Percentiles rank a stretch among this genome's conserved stretches.
These are phyloP conservation scores for Brevipalpus yothersi DNA, from an alignment of 1,140 invertebrate genomes.

Conservation along the genomic window DNA sequence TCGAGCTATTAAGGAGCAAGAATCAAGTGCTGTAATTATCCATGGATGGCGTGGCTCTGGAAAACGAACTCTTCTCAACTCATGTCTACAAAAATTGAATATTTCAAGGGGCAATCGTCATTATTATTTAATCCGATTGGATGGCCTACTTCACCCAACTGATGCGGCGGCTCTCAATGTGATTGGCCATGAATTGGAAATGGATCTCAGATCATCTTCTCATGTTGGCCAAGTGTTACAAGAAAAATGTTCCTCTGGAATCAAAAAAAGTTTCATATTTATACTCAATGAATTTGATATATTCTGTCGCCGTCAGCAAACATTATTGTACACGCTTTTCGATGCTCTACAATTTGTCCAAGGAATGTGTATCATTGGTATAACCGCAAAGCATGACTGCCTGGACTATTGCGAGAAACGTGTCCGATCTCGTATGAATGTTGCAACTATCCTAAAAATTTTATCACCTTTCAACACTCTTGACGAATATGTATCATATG, in stretches of 20 bases:
- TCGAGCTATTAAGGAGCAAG: neutral
- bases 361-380: constrained; percentile 1
- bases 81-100: neutral
- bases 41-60: neutral
- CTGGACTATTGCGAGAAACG: constrained; percentile 2
- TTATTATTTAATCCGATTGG: neutral
- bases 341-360: constrained; percentile 6
- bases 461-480: neutral
- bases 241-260: neutral
- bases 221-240: neutral
- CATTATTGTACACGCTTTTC: constrained; percentile 9
- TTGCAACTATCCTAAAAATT: neutral
- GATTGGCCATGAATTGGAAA: neutral
- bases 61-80: neutral
- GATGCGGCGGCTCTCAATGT: neutral
- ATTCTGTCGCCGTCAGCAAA: constrained; percentile 7
- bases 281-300: constrained; percentile 10
- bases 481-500: neutral
- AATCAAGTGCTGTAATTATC: neutral
- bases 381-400: constrained; percentile 1
- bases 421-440: constrained; percentile 2
- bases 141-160: constrained; percentile 1
- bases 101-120: neutral
- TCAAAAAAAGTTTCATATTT: constrained; percentile 2
- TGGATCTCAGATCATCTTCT: neutral